A percentile compares a stretch with the other conserved stretches of the same genome.
phyloP scores from a whole-genome alignment of 2,888 invertebrate genomes.

The Venusia cambrica region DNA sequence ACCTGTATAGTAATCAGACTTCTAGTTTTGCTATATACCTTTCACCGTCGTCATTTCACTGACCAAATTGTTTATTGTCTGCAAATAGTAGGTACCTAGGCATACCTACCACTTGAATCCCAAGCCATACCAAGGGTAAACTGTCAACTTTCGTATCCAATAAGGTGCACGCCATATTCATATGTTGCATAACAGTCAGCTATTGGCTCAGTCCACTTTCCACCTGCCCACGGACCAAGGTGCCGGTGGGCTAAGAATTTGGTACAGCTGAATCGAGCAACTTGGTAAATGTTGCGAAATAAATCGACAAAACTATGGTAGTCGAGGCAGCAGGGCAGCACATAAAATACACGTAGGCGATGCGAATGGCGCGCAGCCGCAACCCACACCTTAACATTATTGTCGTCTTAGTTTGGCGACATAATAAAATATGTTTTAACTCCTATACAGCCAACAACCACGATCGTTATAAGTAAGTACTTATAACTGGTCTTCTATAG shows the following conservation, averaged over 20 bases:
- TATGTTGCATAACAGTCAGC: conserved; percentile 61
- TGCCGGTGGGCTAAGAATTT: conserved; percentile 67
- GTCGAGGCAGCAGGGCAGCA: too few species aligned
- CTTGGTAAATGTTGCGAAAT: conserved; percentile 64
- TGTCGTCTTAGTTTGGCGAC: conserved; percentile 31
- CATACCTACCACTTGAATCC: conserved; percentile 27
- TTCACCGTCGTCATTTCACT: too few species aligned
- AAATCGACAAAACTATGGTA: conserved; percentile 44
- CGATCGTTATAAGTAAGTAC: too few species aligned
- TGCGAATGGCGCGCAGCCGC: conserved; percentile 46
- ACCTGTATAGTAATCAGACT: too few species aligned
- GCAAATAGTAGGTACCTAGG: background rate
- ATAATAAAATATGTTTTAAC: conserved; percentile 9
- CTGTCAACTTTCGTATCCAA: conserved; percentile 59
- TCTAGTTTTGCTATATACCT: too few species aligned
- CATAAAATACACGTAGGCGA: conserved; percentile 55
- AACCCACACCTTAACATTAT: conserved; percentile 40
- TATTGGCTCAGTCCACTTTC: conserved; percentile 62
- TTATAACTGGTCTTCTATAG: too few species aligned
- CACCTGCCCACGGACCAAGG: conserved; percentile 65
- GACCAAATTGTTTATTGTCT: too few species aligned
- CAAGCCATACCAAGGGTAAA: conserved; percentile 45
- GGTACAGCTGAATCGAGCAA: conserved; percentile 49
- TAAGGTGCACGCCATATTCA: conserved; percentile 62
- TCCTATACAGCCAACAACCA: too few species aligned